Percentiles rank a stretch among this genome's conserved stretches.
Evolutionary conservation across 2,888 invertebrate genomes (phyloP).

Genomic region (Pyrrhosoma nymphula): DNA sequence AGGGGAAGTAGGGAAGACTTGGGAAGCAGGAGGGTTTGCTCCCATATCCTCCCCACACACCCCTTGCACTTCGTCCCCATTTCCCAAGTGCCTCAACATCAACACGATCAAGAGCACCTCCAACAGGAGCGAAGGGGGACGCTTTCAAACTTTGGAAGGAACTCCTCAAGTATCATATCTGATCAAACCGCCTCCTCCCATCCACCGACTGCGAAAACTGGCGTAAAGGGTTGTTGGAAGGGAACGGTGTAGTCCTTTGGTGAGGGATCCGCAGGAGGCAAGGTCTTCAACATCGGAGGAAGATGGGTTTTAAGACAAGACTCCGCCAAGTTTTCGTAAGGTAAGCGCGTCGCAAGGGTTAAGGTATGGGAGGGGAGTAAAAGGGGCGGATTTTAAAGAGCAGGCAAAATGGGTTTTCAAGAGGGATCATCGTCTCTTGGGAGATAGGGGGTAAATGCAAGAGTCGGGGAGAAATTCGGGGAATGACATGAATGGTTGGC

Average conservation of each 20-base stretch:
- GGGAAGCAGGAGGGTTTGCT: not conserved
- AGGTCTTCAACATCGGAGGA: slow-evolving; percentile 34
- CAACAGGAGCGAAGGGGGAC: slow-evolving; percentile 24
- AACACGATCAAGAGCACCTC: slow-evolving; percentile 65
- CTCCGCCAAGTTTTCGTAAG: slow-evolving; percentile 10
- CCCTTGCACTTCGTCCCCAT: not conserved
- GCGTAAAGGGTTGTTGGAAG: slow-evolving; percentile 41
- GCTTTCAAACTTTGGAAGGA: slow-evolving; percentile 61
- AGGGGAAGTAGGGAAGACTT: not conserved
- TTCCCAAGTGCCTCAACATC: slow-evolving; percentile 49
- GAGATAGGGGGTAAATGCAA: not conserved
- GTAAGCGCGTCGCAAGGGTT: not conserved
- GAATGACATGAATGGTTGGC: not conserved
- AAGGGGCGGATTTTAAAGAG: slow-evolving; percentile 31
- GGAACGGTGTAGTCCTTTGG: not conserved
- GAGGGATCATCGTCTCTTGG: slow-evolving; percentile 29
- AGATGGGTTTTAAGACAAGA: slow-evolving; percentile 17
- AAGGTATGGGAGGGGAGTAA: not conserved
- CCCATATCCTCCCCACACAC: not conserved
- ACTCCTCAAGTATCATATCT: slow-evolving; percentile 67
- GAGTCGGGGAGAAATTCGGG: not conserved
- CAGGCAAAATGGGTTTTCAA: not conserved
- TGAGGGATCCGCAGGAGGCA: not conserved
- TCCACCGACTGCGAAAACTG: slow-evolving; percentile 34
- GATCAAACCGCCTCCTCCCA: slow-evolving; percentile 55